phyloP scores from a whole-genome alignment of 1,140 invertebrate species.

The Drosophila tsacasi region DNA sequence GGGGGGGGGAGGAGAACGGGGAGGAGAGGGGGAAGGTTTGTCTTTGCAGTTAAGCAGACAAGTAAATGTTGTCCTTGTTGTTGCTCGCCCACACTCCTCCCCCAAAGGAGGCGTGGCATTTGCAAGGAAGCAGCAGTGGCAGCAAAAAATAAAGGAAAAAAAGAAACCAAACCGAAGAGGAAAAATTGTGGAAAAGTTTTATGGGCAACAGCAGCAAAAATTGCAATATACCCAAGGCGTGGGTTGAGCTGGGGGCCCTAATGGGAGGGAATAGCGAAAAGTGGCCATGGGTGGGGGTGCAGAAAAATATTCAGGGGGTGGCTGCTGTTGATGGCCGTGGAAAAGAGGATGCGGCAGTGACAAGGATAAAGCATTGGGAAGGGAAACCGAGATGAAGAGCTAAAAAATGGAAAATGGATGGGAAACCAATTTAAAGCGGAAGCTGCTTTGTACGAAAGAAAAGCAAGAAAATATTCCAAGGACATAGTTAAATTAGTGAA shows the following conservation, averaged over 20 bases:
- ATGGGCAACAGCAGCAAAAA: slow-evolving; percentile 81
- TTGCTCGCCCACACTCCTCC: slow-evolving; percentile 39
- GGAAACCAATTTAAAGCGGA: slow-evolving; percentile 50
- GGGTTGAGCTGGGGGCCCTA: background rate
- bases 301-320: background rate
- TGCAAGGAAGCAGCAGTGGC: slow-evolving; percentile 26
- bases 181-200: slow-evolving; percentile 78
- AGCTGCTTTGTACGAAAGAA: slow-evolving; percentile 7
- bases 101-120: slow-evolving; percentile 45
- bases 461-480: background rate
- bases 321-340: slow-evolving; percentile 50
- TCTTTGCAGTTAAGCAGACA: slow-evolving; percentile 82
- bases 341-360: slow-evolving; percentile 45
- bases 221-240: slow-evolving; percentile 74
- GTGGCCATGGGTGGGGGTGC: background rate
- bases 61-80: slow-evolving; percentile 82
- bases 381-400: slow-evolving; percentile 14
- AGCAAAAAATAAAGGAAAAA: slow-evolving; percentile 29
- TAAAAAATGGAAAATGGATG: slow-evolving; percentile 26
- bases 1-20: slow-evolving; percentile 5
- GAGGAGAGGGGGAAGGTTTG: slow-evolving; percentile 52
- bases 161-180: slow-evolving; percentile 60
- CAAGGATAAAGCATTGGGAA: slow-evolving; percentile 35
- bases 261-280: slow-evolving; percentile 1
- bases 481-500: background rate